Conservation (phyloP, 2,113 vertebrate genomes). For the Toxotes jaculatrix region DNA sequence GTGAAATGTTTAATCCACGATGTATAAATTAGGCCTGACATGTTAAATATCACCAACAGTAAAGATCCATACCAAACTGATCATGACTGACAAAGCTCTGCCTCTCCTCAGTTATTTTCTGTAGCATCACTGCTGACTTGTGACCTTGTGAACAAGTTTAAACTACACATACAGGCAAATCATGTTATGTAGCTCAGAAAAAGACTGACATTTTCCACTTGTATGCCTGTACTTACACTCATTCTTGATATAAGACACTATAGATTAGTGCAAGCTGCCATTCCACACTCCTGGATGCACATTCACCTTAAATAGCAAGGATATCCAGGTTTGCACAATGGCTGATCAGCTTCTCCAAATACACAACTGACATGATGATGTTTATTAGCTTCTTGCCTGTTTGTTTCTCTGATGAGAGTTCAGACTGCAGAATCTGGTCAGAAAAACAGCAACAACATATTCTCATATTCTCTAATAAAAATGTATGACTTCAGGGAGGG, state of each 20-base stretch:
- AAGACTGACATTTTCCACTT: too few relatives aligned
- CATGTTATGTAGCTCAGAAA: not conserved
- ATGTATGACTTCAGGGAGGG: not conserved
- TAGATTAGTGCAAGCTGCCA: too few relatives aligned
- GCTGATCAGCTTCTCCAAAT: not conserved
- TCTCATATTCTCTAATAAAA: constrained; percentile 7
- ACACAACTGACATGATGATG: not conserved
- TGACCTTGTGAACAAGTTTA: too few relatives aligned
- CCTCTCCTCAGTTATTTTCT: too few relatives aligned
- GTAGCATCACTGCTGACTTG: too few relatives aligned
- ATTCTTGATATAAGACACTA: not conserved
- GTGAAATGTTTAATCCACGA: too few relatives aligned
- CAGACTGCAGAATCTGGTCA: not conserved
- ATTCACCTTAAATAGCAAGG: not conserved
- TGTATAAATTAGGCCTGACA: too few relatives aligned
- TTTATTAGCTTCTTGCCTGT: not conserved
- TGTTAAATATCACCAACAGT: too few relatives aligned
- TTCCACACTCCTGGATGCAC: not conserved
- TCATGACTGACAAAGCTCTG: too few relatives aligned
- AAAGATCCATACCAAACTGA: too few relatives aligned
- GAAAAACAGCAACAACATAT: not conserved
- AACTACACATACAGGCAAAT: too few relatives aligned
- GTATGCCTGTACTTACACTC: too few relatives aligned
- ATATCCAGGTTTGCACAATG: not conserved
- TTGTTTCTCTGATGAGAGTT: not conserved